Conservation (phyloP, 1,140 invertebrate species). For the Diprion similis region DNA sequence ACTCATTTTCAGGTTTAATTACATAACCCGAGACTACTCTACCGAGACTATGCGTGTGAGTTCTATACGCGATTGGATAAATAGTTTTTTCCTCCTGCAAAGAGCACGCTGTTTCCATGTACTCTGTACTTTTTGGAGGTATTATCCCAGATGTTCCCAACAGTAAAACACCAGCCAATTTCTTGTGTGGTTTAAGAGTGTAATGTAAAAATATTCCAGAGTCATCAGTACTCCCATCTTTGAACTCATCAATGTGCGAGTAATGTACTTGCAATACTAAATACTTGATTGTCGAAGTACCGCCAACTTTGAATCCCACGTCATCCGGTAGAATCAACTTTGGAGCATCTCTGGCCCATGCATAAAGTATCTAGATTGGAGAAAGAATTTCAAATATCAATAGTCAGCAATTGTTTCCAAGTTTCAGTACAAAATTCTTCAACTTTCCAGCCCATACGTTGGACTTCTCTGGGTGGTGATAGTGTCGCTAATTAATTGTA, state of each 20-base stretch:
- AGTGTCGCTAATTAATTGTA: constrained; percentile 17
- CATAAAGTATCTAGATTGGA: constrained; percentile 84
- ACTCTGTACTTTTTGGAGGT: constrained; percentile 72
- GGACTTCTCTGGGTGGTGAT: constrained; percentile 25
- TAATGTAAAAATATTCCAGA: constrained; percentile 84
- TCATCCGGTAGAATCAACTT: constrained; percentile 82
- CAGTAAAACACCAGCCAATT: constrained; percentile 87
- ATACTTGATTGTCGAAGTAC: constrained; percentile 76
- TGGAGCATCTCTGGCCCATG: constrained; percentile 96
- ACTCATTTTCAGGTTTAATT: constrained; percentile 72
- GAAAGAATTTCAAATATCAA: constrained; percentile 18
- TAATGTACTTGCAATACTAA: constrained; percentile 96
- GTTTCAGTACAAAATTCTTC: not conserved
- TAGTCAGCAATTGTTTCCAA: not conserved
- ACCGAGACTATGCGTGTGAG: constrained; percentile 92
- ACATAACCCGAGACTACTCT: constrained; percentile 88
- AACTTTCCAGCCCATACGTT: constrained; percentile 36
- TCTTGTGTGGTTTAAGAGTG: constrained; percentile 73
- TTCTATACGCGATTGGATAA: constrained; percentile 94
- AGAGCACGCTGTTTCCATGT: constrained; percentile 88
- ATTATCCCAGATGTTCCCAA: constrained; percentile 84
- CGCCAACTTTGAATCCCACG: constrained; percentile 82
- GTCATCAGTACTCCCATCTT: constrained; percentile 78
- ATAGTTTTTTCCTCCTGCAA: constrained; percentile 84
- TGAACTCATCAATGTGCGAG: constrained; percentile 74